A percentile compares a stretch with the other conserved stretches of the same genome.
These are phyloP conservation scores for Chaetodon trifascialis DNA, from an alignment of 2,113 vertebrate genomes.

Conservation along the genomic window DNA sequence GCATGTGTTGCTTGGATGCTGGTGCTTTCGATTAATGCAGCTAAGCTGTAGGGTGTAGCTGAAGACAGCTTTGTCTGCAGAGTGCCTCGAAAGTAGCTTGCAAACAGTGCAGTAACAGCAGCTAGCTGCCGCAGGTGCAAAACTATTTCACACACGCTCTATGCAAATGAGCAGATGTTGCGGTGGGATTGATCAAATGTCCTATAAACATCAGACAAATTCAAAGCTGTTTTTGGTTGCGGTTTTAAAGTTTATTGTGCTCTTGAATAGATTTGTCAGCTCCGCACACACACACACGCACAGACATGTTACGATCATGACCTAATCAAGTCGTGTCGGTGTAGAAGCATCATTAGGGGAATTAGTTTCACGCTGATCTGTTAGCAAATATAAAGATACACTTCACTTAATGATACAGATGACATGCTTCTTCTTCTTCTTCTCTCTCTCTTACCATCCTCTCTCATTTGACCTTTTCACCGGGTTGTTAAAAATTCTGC, in stretches of 20 bases:
- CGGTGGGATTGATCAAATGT: constrained; percentile 58
- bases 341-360: constrained; percentile 63
- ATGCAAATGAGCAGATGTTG: constrained; percentile 80
- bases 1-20: constrained; percentile 54
- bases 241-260: constrained; percentile 37
- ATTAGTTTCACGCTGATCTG: constrained; percentile 68
- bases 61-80: constrained; percentile 75
- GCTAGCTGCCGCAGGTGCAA: constrained; percentile 68
- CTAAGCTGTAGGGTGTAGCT: constrained; percentile 51
- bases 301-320: constrained; percentile 32
- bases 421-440: constrained; percentile 28
- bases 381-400: constrained; percentile 66
- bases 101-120: constrained; percentile 50
- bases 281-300: not conserved
- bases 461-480: constrained; percentile 64
- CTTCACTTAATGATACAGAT: constrained; percentile 65
- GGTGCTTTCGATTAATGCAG: constrained; percentile 58
- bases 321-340: constrained; percentile 62
- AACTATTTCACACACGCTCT: constrained; percentile 49
- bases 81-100: constrained; percentile 62
- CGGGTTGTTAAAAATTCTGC: constrained; percentile 59
- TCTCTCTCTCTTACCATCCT: constrained; percentile 26
- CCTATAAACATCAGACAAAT: constrained; percentile 52
- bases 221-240: constrained; percentile 21
- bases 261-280: constrained; percentile 40